Evolutionary conservation across 2,797 vertebrate genomes (phyloP), one percentile per base, ranked within the genome.

Genomic region (Alauda arvensis): DNA sequence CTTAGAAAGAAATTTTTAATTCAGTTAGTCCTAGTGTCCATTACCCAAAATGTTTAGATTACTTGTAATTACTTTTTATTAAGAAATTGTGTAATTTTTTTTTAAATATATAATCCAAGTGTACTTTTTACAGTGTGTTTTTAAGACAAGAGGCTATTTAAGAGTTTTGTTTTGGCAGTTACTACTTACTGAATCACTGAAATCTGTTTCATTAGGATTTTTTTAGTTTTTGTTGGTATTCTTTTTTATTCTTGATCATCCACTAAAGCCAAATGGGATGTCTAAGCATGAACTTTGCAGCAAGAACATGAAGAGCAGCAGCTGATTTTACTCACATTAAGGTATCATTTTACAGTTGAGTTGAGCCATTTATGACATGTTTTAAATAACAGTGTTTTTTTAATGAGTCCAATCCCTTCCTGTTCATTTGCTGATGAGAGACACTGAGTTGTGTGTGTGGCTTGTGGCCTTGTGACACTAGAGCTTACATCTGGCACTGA

Each of bases 61-160:
- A 39, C 7, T 18, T 72, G 9, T 55, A 72, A 79, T 77, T 78
- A 63, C 17, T 69, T 92, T 82, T 84, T 53, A 59, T 71, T 83
- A 83, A 67, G 56, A 86, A 72, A 56, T n/a, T 42, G 40, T 40
- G 8, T 52, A 67, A 75, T 28, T 90, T 70, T 40, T 82, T 88
- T 90, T 90, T 84, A 90, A 83, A 84, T n/a, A 74, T 43, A 40
- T 69, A 53, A 94, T 10, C 29, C 42, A 65, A 24, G 62, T 77
- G 52, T 67, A 83, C 40, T 82, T 77, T 31, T 43, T 62, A 16
- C 6, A n/a, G 20, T 39, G 46, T 69, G 29, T 53, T 75, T 71
- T 80, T 69, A 88, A 91, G 69, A 62, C 18, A 68, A 45, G 62
- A n/a, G 29, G 28, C n/a, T 63, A 28, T 40, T 46, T 39, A 84